These are phyloP conservation scores for Callithrix jacchus DNA, from an alignment of 2,113 vertebrate genomes.

Conservation along the genomic window DNA sequence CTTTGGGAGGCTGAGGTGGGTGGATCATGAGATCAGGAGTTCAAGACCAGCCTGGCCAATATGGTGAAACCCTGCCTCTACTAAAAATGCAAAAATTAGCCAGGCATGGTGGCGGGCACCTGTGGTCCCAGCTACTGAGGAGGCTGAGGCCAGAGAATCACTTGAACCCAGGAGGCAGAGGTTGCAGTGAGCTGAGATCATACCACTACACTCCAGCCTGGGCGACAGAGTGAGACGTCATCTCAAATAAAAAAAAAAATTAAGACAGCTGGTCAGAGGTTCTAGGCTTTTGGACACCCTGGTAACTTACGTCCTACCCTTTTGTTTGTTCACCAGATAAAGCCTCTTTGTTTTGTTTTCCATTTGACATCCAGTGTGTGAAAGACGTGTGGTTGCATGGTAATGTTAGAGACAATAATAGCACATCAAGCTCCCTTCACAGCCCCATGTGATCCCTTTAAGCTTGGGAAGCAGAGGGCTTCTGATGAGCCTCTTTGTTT, in stretches of 20 bases:
- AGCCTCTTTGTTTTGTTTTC: constrained; percentile 36
- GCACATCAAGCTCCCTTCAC: not conserved
- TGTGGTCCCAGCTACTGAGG: too few relatives aligned
- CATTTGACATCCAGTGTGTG: not conserved
- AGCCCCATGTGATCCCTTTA: constrained; percentile 3
- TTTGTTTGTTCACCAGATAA: not conserved
- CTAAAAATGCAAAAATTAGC: too few relatives aligned
- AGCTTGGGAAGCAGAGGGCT: not conserved
- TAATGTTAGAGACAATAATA: not conserved
- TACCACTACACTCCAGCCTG: too few relatives aligned
- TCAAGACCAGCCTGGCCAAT: too few relatives aligned
- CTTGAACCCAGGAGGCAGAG: too few relatives aligned
- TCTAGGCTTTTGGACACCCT: not conserved
- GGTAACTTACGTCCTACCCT: not conserved
- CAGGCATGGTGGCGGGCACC: too few relatives aligned
- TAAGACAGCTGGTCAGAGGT: not conserved
- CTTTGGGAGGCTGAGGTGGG: too few relatives aligned
- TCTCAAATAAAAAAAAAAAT: not conserved
- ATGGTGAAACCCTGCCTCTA: too few relatives aligned
- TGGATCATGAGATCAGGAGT: too few relatives aligned
- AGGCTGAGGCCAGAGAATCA: too few relatives aligned
- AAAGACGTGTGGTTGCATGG: not conserved
- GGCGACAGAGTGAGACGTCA: too few relatives aligned
- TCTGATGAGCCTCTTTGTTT: constrained; percentile 11
- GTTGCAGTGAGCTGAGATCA: too few relatives aligned